Conservation (phyloP, 2,113 vertebrate species). For the Andinoacara biseriatus region DNA sequence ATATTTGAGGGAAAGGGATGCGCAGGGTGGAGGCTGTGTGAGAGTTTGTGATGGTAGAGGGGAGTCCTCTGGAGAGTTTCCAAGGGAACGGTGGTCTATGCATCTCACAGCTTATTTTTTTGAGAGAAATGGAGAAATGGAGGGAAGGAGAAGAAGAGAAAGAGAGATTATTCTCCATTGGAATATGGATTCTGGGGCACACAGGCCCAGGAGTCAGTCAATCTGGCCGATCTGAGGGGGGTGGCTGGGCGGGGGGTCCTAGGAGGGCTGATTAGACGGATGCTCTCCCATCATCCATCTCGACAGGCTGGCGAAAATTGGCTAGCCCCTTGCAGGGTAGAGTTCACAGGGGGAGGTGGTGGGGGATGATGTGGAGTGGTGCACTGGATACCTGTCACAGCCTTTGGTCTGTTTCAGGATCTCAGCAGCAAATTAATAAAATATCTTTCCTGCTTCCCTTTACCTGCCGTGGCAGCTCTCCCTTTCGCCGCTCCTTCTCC, state of each 20-base stretch:
- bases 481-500: slow-evolving; percentile 71
- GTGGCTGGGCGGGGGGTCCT: slow-evolving; percentile 87
- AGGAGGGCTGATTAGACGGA: slow-evolving; percentile 99
- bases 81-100: slow-evolving; percentile 63
- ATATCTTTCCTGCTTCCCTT: slow-evolving; percentile 80
- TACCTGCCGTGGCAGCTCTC: slow-evolving; percentile 74
- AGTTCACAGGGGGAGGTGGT: slow-evolving; percentile 91
- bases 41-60: slow-evolving; percentile 52
- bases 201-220: slow-evolving; percentile 82
- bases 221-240: slow-evolving; percentile 81
- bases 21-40: slow-evolving; percentile 38
- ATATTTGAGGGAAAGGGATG: slow-evolving; percentile 69
- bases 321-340: slow-evolving; percentile 96
- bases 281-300: slow-evolving; percentile 98
- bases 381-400: slow-evolving; percentile 93
- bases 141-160: slow-evolving; percentile 37
- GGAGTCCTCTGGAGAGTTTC: slow-evolving; percentile 60
- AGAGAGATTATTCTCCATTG: slow-evolving; percentile 77
- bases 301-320: slow-evolving; percentile 98
- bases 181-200: slow-evolving; percentile 80
- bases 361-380: slow-evolving; percentile 61
- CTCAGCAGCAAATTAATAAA: slow-evolving; percentile 85
- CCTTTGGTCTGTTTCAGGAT: slow-evolving; percentile 86
- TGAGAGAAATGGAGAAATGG: slow-evolving; percentile 50
- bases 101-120: slow-evolving; percentile 62